Evolutionary conservation across 2,888 invertebrate genomes (phyloP).

Genomic region (Ramazzottius varieornatus): DNA sequence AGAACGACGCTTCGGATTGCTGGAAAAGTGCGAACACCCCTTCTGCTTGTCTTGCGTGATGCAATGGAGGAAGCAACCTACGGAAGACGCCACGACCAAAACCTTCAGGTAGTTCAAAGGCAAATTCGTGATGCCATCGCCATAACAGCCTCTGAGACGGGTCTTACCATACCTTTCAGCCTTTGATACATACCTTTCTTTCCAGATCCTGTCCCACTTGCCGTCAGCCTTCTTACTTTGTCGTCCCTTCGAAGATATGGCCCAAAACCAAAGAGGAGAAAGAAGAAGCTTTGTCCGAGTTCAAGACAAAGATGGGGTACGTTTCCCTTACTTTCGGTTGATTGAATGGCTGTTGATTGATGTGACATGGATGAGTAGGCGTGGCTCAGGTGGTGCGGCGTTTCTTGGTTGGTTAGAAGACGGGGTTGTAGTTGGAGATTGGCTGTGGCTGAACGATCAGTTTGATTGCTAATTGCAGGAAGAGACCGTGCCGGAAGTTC

Average conservation of each 20-base stretch:
- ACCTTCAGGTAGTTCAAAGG: too few relatives aligned
- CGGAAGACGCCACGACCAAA: neutral
- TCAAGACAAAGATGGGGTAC: conserved; percentile 41
- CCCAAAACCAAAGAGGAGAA: conserved; percentile 54
- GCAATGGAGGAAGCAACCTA: conserved; percentile 36
- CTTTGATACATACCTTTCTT: too few relatives aligned
- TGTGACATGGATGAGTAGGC: too few relatives aligned
- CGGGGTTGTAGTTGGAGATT: too few relatives aligned
- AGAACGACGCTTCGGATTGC: conserved; percentile 43
- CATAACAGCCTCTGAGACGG: too few relatives aligned
- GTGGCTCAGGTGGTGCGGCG: too few relatives aligned
- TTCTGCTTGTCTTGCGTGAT: conserved; percentile 58
- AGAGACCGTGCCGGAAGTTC: neutral
- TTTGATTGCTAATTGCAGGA: neutral
- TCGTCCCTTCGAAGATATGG: conserved; percentile 57
- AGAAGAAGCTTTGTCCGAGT: conserved; percentile 42
- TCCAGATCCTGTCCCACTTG: conserved; percentile 57
- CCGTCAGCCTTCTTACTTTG: conserved; percentile 50
- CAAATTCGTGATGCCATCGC: too few relatives aligned
- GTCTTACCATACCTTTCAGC: too few relatives aligned
- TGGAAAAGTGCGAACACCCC: conserved; percentile 56
- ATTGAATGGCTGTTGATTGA: neutral
- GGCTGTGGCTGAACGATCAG: too few relatives aligned
- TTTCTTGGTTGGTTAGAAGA: too few relatives aligned
- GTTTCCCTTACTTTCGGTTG: conserved; percentile 6